Evolutionary conservation across 2,888 invertebrate species (phyloP).

Genomic region (Drymonia ruficornis): DNA sequence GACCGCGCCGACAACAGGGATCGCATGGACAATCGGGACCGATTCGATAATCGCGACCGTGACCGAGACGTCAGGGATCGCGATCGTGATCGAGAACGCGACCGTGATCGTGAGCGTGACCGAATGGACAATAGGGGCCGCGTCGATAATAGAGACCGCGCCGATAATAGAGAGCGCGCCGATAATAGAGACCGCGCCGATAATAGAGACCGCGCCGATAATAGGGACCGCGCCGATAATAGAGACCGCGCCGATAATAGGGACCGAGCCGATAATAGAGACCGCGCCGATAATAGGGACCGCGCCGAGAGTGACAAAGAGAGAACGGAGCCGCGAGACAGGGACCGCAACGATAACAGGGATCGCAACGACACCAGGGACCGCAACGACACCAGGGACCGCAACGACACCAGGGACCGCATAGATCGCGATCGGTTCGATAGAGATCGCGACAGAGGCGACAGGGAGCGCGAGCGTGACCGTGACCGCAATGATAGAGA

Average conservation of each 20-base stretch:
- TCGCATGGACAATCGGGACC: slow-evolving; percentile 57
- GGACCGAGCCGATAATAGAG: slow-evolving; percentile 51
- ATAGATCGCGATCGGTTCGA: slow-evolving; percentile 52
- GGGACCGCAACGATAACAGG: slow-evolving; percentile 25
- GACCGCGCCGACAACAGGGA: slow-evolving; percentile 56
- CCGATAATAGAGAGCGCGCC: slow-evolving; percentile 55
- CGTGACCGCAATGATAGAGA: slow-evolving; percentile 46
- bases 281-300: slow-evolving; percentile 47
- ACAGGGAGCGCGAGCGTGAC: slow-evolving; percentile 53
- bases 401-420: slow-evolving; percentile 53
- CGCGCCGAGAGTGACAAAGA: slow-evolving; percentile 12
- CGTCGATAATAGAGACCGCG: slow-evolving; percentile 51
- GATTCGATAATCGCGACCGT: slow-evolving; percentile 46
- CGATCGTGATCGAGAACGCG: slow-evolving; percentile 32
- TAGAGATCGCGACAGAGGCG: slow-evolving; percentile 50
- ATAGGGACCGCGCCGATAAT: slow-evolving; percentile 48
- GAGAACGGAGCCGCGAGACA: not conserved
- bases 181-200: slow-evolving; percentile 57
- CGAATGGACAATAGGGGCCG: slow-evolving; percentile 44
- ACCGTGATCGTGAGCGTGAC: slow-evolving; percentile 35
- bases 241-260: slow-evolving; percentile 41
- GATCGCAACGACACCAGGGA: slow-evolving; percentile 52
- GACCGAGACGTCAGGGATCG: slow-evolving; percentile 40
- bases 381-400: slow-evolving; percentile 45
- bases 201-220: slow-evolving; percentile 39